Evolutionary conservation across 2,113 vertebrate genomes (phyloP).

Genomic region (Myiagra hebetior): DNA sequence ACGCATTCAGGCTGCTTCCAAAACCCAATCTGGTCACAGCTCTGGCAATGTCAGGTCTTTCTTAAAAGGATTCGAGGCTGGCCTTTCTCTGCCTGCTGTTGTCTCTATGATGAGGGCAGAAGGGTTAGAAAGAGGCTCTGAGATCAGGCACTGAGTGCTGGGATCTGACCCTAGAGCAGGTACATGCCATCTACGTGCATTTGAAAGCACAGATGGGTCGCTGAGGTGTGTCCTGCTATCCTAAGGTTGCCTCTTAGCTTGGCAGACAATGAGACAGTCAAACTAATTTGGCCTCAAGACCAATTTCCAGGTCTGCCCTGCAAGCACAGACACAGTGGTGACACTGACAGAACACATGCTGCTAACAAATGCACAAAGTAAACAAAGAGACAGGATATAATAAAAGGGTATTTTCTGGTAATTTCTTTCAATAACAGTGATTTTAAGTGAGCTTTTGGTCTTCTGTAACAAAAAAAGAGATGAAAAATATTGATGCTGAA

Average conservation of each 20-base stretch:
- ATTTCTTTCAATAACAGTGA: not conserved
- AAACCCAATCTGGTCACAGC: not conserved
- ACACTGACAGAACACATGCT: not conserved
- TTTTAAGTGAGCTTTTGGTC: not conserved
- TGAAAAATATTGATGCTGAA: not conserved
- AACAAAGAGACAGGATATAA: not conserved
- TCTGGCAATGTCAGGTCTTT: not conserved
- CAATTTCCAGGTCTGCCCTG: not conserved
- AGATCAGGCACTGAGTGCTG: not conserved
- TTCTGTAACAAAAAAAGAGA: not conserved
- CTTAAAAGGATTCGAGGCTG: not conserved
- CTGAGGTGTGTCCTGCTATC: not conserved
- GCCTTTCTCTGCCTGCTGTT: conserved; percentile 19
- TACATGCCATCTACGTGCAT: not conserved
- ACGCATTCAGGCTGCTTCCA: not conserved
- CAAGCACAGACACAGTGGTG: not conserved
- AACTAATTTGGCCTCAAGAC: not conserved
- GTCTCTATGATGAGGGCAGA: not conserved
- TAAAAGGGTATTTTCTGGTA: not conserved
- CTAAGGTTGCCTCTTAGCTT: not conserved
- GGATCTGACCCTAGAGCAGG: not conserved
- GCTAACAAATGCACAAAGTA: conserved; percentile 4
- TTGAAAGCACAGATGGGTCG: not conserved
- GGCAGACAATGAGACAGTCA: not conserved
- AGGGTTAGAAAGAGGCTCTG: not conserved